These are phyloP conservation scores for Nycticorax nycticorax DNA, from an alignment of 2,113 vertebrate species.

Conservation along the genomic window DNA sequence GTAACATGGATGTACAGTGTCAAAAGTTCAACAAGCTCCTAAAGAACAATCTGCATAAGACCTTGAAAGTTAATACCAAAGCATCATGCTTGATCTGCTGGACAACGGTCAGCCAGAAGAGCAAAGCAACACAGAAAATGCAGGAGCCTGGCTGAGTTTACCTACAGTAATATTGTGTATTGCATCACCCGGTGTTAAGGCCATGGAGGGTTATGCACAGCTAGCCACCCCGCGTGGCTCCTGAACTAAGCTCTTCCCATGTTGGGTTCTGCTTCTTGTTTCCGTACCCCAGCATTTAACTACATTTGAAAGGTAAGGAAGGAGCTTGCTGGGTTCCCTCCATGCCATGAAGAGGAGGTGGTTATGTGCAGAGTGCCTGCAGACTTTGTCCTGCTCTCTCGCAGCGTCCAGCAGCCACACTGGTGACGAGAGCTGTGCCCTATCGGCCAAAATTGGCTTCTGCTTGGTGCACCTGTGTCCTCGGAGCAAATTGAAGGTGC, in stretches of 20 bases:
- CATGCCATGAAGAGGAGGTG: background rate
- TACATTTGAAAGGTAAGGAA: background rate
- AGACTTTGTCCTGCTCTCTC: background rate
- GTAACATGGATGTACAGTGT: background rate
- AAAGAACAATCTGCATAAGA: background rate
- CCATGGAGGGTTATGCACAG: background rate
- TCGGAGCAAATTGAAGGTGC: background rate
- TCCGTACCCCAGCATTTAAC: background rate
- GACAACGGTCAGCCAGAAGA: background rate
- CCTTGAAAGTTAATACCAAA: slow-evolving; percentile 53
- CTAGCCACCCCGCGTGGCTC: accelerated
- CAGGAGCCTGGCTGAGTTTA: background rate
- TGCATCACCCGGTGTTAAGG: background rate
- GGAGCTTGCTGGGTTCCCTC: background rate
- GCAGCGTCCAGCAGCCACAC: background rate
- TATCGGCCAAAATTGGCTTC: background rate
- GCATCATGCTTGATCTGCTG: background rate
- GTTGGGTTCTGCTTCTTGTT: background rate
- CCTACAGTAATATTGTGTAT: background rate
- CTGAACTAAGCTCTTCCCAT: background rate
- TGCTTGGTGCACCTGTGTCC: background rate
- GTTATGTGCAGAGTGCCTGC: background rate
- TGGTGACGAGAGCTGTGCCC: background rate
- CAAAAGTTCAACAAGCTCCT: slow-evolving; percentile 9
- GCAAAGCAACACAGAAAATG: background rate